Evolutionary conservation across 2,888 invertebrate species (phyloP).

Genomic region (Miltochrista miniata): DNA sequence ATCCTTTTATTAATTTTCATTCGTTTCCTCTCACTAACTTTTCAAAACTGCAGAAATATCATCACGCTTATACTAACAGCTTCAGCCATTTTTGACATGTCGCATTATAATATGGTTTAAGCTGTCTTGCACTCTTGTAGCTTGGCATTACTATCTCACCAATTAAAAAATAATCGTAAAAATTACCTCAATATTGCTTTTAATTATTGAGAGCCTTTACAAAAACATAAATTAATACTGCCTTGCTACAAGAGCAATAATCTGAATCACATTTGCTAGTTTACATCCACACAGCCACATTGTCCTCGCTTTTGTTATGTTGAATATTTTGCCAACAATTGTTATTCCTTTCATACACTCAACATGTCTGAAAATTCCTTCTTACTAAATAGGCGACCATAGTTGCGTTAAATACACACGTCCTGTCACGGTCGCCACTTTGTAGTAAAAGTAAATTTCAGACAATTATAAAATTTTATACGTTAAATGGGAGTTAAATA

Average conservation of each 20-base stretch:
- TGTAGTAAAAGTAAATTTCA: slow-evolving; percentile 29
- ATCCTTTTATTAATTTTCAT: slow-evolving; percentile 12
- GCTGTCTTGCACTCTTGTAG: too few species aligned
- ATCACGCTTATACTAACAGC: slow-evolving; percentile 10
- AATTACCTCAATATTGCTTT: too few species aligned
- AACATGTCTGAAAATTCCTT: slow-evolving; percentile 27
- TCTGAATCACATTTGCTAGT: slow-evolving; percentile 39
- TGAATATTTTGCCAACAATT: slow-evolving; percentile 15
- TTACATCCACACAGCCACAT: slow-evolving; percentile 50
- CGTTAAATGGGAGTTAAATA: slow-evolving; percentile 15
- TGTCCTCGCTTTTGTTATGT: slow-evolving; percentile 32
- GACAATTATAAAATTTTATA: slow-evolving; percentile 20
- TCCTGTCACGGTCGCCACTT: not conserved
- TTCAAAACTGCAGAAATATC: slow-evolving; percentile 6
- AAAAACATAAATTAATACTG: not conserved
- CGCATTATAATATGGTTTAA: not conserved
- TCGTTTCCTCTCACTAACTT: slow-evolving; percentile 22
- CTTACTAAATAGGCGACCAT: too few species aligned
- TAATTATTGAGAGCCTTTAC: too few species aligned
- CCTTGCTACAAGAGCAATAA: slow-evolving; percentile 11
- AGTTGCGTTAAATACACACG: not conserved
- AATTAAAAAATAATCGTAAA: too few species aligned
- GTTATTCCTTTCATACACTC: slow-evolving; percentile 10
- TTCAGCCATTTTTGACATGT: slow-evolving; percentile 5
- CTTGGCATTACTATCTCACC: too few species aligned